A percentile compares a stretch with the other conserved stretches of the same genome.
phyloP scores from a whole-genome alignment of 2,797 vertebrate species.

The Manis pentadactyla region DNA sequence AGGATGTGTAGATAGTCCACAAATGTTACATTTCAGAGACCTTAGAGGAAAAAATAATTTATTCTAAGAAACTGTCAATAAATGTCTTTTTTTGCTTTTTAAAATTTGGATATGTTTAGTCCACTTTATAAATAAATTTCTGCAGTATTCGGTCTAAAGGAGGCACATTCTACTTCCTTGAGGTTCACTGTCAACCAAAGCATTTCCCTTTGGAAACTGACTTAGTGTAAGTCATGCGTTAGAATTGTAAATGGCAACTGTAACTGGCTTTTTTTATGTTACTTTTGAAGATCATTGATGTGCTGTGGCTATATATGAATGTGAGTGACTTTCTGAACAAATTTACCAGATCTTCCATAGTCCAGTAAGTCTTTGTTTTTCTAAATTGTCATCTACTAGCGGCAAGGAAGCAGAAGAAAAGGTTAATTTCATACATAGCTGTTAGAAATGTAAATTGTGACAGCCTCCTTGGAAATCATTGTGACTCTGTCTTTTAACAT shows the following conservation, averaged over 20 bases:
- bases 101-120: not conserved
- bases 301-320: not conserved
- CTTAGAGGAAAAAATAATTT: constrained; percentile 36
- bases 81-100: constrained; percentile 31
- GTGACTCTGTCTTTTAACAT: constrained; percentile 21
- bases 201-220: not conserved
- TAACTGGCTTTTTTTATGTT: constrained; percentile 19
- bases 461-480: not conserved
- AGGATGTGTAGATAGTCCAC: not conserved
- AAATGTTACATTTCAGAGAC: constrained; percentile 55
- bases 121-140: constrained; percentile 2
- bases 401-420: not conserved
- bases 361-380: not conserved
- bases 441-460: not conserved
- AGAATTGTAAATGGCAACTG: not conserved
- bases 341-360: not conserved
- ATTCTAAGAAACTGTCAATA: constrained; percentile 32
- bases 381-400: not conserved
- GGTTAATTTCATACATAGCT: not conserved
- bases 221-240: not conserved
- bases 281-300: not conserved
- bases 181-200: constrained; percentile 5
- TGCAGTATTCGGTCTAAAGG: not conserved
- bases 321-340: not conserved
- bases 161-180: not conserved